Evolutionary conservation across 2,797 vertebrate species (phyloP).

Genomic region (Oryzias dopingdopingensis): DNA sequence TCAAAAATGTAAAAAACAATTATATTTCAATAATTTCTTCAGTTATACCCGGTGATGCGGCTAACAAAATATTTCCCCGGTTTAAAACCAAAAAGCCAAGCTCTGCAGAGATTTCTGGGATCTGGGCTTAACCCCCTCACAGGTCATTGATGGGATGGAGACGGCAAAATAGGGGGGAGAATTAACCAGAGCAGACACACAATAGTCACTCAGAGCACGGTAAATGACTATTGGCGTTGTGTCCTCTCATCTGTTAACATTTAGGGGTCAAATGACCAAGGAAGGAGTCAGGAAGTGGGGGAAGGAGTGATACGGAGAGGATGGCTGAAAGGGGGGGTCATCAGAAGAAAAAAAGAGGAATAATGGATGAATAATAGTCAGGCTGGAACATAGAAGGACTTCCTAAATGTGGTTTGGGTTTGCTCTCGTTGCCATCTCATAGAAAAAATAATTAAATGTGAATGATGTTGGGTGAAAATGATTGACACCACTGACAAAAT

Average conservation of each 20-base stretch:
- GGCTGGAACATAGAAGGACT: conserved; percentile 40
- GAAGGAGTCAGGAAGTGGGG: conserved; percentile 78
- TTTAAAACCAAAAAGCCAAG: conserved; percentile 15
- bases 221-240: conserved; percentile 79
- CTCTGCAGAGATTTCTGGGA: conserved; percentile 32
- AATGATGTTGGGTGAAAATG: conserved; percentile 7
- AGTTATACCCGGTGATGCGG: neutral
- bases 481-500: too few species aligned
- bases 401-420: conserved; percentile 42
- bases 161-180: conserved; percentile 19
- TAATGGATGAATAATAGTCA: conserved; percentile 66
- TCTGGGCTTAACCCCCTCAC: conserved; percentile 56
- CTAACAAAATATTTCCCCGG: conserved; percentile 17
- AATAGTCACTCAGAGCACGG: conserved; percentile 72
- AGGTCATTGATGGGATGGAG: conserved; percentile 57
- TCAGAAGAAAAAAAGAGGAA: conserved; percentile 47
- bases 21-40: too few species aligned
- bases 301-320: conserved; percentile 68
- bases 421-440: conserved; percentile 11
- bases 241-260: conserved; percentile 83
- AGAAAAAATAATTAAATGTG: conserved; percentile 6
- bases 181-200: conserved; percentile 67
- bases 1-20: neutral
- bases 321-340: conserved; percentile 53
- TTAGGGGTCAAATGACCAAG: conserved; percentile 79